These are phyloP conservation scores for Athalia circularis DNA, from an alignment of 2,888 invertebrate genomes.

Conservation along the genomic window DNA sequence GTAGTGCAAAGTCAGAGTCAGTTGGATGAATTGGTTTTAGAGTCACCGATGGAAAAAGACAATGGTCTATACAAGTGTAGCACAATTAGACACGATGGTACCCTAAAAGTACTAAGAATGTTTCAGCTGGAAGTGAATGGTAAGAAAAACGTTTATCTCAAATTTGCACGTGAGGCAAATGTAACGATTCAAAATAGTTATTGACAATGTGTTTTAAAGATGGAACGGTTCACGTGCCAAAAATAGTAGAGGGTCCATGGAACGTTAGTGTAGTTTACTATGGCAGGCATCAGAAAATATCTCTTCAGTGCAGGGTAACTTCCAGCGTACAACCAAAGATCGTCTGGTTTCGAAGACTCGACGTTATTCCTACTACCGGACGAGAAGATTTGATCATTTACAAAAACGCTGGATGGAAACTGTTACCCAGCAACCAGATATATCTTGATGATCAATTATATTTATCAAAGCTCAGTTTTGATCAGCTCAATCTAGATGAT, in stretches of 20 bases:
- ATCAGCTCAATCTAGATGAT: slow-evolving; percentile 35
- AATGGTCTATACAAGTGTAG: slow-evolving; percentile 47
- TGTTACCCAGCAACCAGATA: slow-evolving; percentile 46
- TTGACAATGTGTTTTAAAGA: slow-evolving; percentile 31
- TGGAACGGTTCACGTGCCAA: slow-evolving; percentile 42
- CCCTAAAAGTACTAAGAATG: slow-evolving; percentile 44
- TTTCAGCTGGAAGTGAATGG: slow-evolving; percentile 46
- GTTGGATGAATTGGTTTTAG: slow-evolving; percentile 44
- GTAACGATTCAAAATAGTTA: background rate
- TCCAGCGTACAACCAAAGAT: slow-evolving; percentile 42
- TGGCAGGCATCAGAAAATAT: slow-evolving; percentile 43
- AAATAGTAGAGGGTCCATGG: slow-evolving; percentile 45
- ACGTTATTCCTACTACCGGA: background rate
- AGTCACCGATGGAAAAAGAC: slow-evolving; percentile 25
- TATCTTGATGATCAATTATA: slow-evolving; percentile 44
- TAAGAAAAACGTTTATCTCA: slow-evolving; percentile 15
- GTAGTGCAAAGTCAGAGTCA: slow-evolving; percentile 44
- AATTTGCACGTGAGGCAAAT: background rate
- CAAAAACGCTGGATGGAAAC: slow-evolving; percentile 40
- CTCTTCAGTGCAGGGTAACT: slow-evolving; percentile 42
- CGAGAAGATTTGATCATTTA: slow-evolving; percentile 41
- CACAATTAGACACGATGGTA: slow-evolving; percentile 44
- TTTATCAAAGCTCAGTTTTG: slow-evolving; percentile 47
- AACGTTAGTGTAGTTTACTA: slow-evolving; percentile 41
- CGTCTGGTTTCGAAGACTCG: slow-evolving; percentile 45